Evolutionary conservation across 2,888 invertebrate genomes (phyloP).

Genomic region (Miltochrista miniata): DNA sequence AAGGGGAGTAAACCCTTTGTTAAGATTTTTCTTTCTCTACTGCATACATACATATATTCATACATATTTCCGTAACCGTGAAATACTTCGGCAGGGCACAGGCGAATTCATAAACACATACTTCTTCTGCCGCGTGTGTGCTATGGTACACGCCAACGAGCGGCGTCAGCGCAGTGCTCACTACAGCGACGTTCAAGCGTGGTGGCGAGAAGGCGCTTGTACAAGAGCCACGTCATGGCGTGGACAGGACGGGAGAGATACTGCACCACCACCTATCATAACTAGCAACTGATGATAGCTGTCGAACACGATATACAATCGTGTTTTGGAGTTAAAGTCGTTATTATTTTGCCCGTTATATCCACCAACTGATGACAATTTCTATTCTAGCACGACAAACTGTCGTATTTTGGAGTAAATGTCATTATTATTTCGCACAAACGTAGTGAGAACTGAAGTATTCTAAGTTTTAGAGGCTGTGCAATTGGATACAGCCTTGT

Average conservation of each 20-base stretch:
- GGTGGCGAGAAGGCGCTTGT: slow-evolving; percentile 93
- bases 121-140: slow-evolving; percentile 96
- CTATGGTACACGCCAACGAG: slow-evolving; percentile 89
- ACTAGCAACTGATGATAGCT: background rate
- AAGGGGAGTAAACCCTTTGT: no score
- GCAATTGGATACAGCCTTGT: no score
- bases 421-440: no score
- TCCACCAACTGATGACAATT: background rate
- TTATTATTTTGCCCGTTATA: background rate
- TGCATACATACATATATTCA: no score
- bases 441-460: no score
- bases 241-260: slow-evolving; percentile 42
- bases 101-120: slow-evolving; percentile 98
- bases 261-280: slow-evolving; percentile 7
- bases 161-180: slow-evolving; percentile 74
- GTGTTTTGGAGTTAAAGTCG: background rate
- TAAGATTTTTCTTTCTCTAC: no score
- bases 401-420: background rate
- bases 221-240: slow-evolving; percentile 82
- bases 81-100: slow-evolving; percentile 85
- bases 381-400: no score
- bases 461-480: no score
- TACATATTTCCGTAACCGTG: no score
- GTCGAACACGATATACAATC: no score
- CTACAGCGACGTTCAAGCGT: slow-evolving; percentile 93